Evolutionary conservation across 64 coral and sea anemone genomes (phyloP).

Genomic region (Exaiptasia diaphana): DNA sequence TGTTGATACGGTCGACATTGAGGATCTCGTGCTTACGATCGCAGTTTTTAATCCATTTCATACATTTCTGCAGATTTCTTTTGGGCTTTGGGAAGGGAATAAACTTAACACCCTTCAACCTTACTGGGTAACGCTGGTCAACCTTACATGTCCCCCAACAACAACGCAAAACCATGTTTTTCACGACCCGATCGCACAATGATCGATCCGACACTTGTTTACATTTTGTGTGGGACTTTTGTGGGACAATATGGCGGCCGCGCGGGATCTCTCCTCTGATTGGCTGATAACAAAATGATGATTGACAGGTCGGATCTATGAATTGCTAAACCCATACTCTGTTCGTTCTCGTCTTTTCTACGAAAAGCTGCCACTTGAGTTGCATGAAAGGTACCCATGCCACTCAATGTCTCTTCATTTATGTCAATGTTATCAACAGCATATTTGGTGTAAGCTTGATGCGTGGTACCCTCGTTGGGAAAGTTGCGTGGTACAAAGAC

Average conservation of each 20-base stretch:
- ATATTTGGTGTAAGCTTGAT: conserved; percentile 1
- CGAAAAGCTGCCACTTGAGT: conserved; percentile 36
- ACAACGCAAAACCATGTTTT: conserved; percentile 55
- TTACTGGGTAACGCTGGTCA: conserved; percentile 35
- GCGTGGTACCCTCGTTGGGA: neutral
- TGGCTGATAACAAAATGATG: conserved; percentile 11
- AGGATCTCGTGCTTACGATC: conserved; percentile 36
- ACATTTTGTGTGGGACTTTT: conserved; percentile 54
- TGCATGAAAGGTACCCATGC: conserved; percentile 57
- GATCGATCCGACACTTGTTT: neutral
- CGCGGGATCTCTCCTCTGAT: conserved; percentile 14
- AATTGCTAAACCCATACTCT: too few relatives aligned
- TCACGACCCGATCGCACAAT: neutral
- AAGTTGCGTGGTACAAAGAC: conserved; percentile 48
- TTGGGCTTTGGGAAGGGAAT: conserved; percentile 55
- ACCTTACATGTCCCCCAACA: conserved; percentile 42
- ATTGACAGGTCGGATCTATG: neutral
- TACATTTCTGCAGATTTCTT: conserved; percentile 49
- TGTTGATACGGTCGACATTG: conserved; percentile 45
- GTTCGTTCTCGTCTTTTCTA: conserved; percentile 1
- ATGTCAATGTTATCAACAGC: conserved; percentile 58
- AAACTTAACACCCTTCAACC: conserved; percentile 26
- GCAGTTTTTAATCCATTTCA: conserved; percentile 51
- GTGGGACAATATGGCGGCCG: conserved; percentile 60
- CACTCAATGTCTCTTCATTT: conserved; percentile 44